Conservation (phyloP, 2,113 vertebrate species). For the Dromaius novaehollandiae region DNA sequence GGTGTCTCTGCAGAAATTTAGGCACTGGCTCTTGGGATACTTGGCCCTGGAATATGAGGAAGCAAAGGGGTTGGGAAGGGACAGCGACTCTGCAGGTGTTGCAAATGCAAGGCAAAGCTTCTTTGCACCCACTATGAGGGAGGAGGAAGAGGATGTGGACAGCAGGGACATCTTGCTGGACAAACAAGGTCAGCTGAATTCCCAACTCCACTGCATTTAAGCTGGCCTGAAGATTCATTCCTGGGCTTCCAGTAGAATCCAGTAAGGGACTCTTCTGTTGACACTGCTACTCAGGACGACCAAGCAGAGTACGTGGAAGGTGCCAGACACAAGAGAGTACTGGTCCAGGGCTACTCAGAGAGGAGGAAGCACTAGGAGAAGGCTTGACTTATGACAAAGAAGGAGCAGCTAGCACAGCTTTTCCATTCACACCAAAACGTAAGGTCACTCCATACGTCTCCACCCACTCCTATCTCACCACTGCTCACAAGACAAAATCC, state of each 20-base stretch:
- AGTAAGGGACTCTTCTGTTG: too few species aligned
- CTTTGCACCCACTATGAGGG: fast-evolving
- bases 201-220: neutral
- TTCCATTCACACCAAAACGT: too few species aligned
- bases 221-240: conserved; percentile 34
- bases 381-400: neutral
- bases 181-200: neutral
- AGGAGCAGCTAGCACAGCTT: neutral
- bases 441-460: neutral
- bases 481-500: neutral
- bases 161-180: neutral
- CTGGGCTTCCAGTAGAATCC: neutral
- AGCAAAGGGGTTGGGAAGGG: fast-evolving
- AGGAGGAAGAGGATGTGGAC: neutral
- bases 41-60: neutral
- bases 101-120: neutral
- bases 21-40: neutral
- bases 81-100: neutral
- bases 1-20: neutral
- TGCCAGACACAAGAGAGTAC: neutral
- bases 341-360: neutral
- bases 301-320: neutral
- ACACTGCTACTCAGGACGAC: too few species aligned
- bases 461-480: neutral
- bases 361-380: neutral